Conservation (phyloP, 2,888 invertebrate genomes). For the Cremastobaeus sp. region DNA sequence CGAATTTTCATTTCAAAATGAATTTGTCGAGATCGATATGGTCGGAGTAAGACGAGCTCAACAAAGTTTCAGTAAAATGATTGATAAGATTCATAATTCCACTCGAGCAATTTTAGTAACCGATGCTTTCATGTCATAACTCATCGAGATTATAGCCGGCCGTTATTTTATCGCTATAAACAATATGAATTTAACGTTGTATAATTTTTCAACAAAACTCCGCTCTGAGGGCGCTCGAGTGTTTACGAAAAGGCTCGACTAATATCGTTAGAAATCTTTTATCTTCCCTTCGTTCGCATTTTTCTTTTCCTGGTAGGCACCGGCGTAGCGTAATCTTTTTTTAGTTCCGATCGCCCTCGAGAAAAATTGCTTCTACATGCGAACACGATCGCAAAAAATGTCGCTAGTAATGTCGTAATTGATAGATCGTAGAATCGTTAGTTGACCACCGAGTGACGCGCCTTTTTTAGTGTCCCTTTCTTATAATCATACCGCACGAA, state of each 20-base stretch:
- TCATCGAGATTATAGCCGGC: too few relatives aligned
- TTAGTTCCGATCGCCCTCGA: slow-evolving; percentile 4
- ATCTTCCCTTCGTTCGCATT: slow-evolving; percentile 5
- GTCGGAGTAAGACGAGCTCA: too few relatives aligned
- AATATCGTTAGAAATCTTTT: slow-evolving; percentile 10
- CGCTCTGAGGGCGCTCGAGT: too few relatives aligned
- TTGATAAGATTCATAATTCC: too few relatives aligned
- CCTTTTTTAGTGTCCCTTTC: slow-evolving; percentile 50
- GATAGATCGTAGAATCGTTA: slow-evolving; percentile 49
- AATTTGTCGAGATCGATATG: not conserved
- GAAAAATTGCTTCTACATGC: slow-evolving; percentile 35
- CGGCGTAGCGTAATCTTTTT: slow-evolving; percentile 24
- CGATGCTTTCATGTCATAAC: too few relatives aligned
- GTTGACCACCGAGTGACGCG: slow-evolving; percentile 45
- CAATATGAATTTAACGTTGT: too few relatives aligned
- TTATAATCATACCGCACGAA: slow-evolving; percentile 48
- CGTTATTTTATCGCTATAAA: too few relatives aligned
- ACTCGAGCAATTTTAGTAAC: too few relatives aligned
- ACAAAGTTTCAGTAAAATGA: too few relatives aligned
- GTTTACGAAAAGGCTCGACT: too few relatives aligned
- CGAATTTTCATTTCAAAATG: not conserved
- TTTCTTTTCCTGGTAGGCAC: slow-evolving; percentile 1
- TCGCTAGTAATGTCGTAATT: slow-evolving; percentile 42
- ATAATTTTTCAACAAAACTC: too few relatives aligned
- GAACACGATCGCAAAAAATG: slow-evolving; percentile 16